A percentile compares a stretch with the other conserved stretches of the same genome.
Evolutionary conservation across 2,113 vertebrate species (phyloP).

Genomic region (Myodes glareolus): DNA sequence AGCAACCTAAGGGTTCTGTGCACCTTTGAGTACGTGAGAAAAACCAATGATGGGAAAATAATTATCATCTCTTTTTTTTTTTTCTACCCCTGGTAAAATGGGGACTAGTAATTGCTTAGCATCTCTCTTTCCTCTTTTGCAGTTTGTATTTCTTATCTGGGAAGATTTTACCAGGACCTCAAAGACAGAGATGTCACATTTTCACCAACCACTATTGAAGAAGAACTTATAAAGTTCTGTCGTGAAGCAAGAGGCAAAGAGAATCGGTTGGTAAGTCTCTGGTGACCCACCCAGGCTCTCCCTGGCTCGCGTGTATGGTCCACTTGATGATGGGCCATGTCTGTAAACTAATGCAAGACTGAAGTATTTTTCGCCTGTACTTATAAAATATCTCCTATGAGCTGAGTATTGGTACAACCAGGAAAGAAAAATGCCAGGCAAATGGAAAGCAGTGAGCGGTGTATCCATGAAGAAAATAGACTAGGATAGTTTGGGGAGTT

Average conservation of each 20-base stretch:
- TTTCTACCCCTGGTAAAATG: not conserved
- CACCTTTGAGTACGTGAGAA: not conserved
- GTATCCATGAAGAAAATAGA: not conserved
- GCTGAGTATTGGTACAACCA: not conserved
- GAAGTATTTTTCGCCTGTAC: not conserved
- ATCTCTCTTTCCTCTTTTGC: slow-evolving; percentile 76
- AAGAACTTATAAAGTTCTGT: slow-evolving; percentile 91
- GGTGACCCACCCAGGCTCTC: not conserved
- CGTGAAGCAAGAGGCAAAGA: slow-evolving; percentile 95
- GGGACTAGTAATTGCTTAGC: slow-evolving; percentile 3
- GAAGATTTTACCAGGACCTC: slow-evolving; percentile 93
- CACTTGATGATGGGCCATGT: not conserved
- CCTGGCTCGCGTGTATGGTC: not conserved
- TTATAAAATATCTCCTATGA: not conserved
- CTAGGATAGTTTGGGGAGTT: not conserved
- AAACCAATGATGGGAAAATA: not conserved
- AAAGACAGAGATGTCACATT: slow-evolving; percentile 90
- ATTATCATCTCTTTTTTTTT: not conserved
- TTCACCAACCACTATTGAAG: slow-evolving; percentile 91
- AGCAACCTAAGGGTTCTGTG: not conserved
- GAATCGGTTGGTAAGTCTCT: slow-evolving; percentile 93
- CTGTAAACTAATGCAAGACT: not conserved
- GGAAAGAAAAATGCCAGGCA: not conserved
- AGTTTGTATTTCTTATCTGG: slow-evolving; percentile 96
- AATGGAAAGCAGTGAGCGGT: not conserved